Percentiles rank a stretch among this genome's conserved stretches.
Evolutionary conservation across 2,113 vertebrate genomes (phyloP).

Genomic region (Pseudopodoces humilis): DNA sequence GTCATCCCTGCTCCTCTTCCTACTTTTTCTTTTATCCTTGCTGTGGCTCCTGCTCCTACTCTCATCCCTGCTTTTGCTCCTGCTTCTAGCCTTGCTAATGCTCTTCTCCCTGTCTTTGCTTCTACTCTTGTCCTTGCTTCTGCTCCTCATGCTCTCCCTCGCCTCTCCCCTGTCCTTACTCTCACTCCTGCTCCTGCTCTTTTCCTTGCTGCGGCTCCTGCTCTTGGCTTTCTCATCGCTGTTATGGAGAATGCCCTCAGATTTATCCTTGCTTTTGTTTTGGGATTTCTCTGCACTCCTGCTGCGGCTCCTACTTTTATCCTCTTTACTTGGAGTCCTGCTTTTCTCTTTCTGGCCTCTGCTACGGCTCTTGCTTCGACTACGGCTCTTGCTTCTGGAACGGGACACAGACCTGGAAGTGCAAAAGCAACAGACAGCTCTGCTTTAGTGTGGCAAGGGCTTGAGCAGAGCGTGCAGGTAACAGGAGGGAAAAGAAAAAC

Average conservation of each 20-base stretch:
- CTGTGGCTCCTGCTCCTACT: conserved; percentile 74
- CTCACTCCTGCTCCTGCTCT: conserved; percentile 74
- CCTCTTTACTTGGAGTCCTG: conserved; percentile 78
- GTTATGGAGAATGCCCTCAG: conserved; percentile 69
- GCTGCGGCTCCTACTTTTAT: conserved; percentile 79
- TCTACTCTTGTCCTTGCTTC: conserved; percentile 70
- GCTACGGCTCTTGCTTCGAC: conserved; percentile 78
- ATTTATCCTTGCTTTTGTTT: conserved; percentile 75
- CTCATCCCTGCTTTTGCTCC: conserved; percentile 67
- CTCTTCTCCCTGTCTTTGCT: conserved; percentile 73
- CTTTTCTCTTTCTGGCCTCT: conserved; percentile 82
- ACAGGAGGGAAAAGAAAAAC: background rate
- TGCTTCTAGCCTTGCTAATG: conserved; percentile 65
- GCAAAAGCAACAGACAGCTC: conserved; percentile 5
- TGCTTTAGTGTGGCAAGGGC: background rate
- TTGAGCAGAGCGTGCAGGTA: background rate
- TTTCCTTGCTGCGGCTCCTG: conserved; percentile 72
- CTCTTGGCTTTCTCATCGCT: conserved; percentile 69
- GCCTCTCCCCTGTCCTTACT: conserved; percentile 68
- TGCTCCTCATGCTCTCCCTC: conserved; percentile 64
- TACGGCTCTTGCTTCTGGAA: conserved; percentile 83
- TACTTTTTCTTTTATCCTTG: conserved; percentile 75
- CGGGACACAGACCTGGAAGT: conserved; percentile 83
- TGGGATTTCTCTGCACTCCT: conserved; percentile 70
- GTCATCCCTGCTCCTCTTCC: conserved; percentile 77